Evolutionary conservation across 2,113 vertebrate genomes (phyloP).

Genomic region (Eurypyga helias): DNA sequence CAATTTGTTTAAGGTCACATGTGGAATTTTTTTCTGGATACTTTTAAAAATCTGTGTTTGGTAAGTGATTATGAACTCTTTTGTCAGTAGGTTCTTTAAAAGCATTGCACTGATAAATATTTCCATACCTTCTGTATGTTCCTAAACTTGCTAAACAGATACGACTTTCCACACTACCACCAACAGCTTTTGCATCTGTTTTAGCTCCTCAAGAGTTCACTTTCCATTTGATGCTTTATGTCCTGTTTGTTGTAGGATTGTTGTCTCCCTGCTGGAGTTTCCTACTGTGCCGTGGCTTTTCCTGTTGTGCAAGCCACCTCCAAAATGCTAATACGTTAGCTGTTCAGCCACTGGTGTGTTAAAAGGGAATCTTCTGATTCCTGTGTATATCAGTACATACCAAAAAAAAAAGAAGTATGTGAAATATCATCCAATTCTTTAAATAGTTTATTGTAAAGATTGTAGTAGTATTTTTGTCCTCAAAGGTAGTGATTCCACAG

Average conservation of each 20-base stretch:
- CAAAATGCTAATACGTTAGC: background rate
- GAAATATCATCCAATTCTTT: background rate
- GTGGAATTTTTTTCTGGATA: background rate
- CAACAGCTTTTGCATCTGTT: background rate
- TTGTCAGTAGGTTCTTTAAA: background rate
- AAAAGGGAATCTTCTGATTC: background rate
- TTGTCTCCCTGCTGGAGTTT: constrained; percentile 30
- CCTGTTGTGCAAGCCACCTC: background rate
- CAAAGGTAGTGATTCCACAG: background rate
- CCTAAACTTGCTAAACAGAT: background rate
- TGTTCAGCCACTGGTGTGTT: background rate
- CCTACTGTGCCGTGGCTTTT: background rate
- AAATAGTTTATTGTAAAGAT: background rate
- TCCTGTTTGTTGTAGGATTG: constrained; percentile 18
- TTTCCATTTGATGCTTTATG: background rate
- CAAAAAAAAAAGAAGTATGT: background rate
- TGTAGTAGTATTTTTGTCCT: background rate
- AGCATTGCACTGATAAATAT: background rate
- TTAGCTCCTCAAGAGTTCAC: background rate
- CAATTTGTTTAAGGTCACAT: background rate
- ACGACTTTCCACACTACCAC: background rate
- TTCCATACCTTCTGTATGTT: background rate
- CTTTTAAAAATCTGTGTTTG: background rate
- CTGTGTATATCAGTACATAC: background rate
- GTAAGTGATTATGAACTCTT: background rate